Evolutionary conservation across 2,797 vertebrate species (phyloP).

Genomic region (Arctocebus calabarensis): DNA sequence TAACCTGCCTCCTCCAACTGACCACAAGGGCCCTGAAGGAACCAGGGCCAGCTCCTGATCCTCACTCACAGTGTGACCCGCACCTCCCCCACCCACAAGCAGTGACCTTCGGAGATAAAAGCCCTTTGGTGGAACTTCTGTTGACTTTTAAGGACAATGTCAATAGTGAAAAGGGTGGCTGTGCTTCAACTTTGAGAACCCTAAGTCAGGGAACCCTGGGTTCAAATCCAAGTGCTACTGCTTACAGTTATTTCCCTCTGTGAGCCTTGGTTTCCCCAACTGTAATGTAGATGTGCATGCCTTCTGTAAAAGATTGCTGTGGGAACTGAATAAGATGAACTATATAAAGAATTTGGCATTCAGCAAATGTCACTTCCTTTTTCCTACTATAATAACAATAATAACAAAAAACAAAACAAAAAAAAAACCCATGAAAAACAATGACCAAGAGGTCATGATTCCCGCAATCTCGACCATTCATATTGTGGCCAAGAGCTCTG

Average conservation of each 20-base stretch:
- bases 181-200: neutral
- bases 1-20: neutral
- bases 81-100: neutral
- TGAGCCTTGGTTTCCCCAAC: neutral
- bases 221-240: neutral
- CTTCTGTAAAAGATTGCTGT: neutral
- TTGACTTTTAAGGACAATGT: neutral
- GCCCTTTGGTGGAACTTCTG: neutral
- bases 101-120: neutral
- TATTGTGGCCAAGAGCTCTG: slow-evolving; percentile 51
- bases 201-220: neutral
- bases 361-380: slow-evolving; percentile 74
- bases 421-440: slow-evolving; percentile 58
- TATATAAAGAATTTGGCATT: slow-evolving; percentile 70
- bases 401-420: slow-evolving; percentile 54
- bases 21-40: neutral
- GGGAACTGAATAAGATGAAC: slow-evolving; percentile 63
- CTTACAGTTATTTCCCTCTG: neutral
- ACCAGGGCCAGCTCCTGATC: neutral
- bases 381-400: slow-evolving; percentile 71
- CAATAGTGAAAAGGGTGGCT: neutral
- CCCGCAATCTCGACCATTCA: slow-evolving; percentile 16
- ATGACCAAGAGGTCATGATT: slow-evolving; percentile 63
- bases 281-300: neutral
- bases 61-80: neutral